Evolutionary conservation across 2,113 vertebrate genomes (phyloP).

Genomic region (Oreocharis arfaki): DNA sequence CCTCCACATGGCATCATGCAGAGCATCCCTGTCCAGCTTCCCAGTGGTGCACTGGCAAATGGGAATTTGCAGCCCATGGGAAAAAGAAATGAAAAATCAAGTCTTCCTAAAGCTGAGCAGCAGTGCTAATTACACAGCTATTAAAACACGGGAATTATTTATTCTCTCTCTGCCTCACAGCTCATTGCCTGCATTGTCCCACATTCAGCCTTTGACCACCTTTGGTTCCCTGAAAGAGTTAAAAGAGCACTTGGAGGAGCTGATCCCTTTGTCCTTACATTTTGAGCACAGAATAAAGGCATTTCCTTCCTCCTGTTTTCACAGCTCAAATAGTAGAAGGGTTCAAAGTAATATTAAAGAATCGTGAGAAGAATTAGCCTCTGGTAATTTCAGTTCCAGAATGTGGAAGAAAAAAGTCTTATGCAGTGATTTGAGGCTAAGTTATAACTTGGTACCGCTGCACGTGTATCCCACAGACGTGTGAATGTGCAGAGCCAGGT

Average conservation of each 20-base stretch:
- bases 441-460: not conserved
- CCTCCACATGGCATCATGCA: fast-evolving
- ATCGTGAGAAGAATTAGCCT: not conserved
- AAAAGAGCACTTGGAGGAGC: not conserved
- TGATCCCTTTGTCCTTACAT: not conserved
- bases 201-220: not conserved
- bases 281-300: slow-evolving; percentile 7
- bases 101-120: not conserved
- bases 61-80: not conserved
- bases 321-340: not conserved
- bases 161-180: not conserved
- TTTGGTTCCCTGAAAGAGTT: slow-evolving; percentile 3
- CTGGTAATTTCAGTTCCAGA: slow-evolving; percentile 6
- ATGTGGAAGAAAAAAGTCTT: not conserved
- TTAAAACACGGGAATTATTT: not conserved
- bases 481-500: not conserved
- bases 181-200: not conserved
- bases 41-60: not conserved
- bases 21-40: not conserved
- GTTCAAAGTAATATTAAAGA: slow-evolving; percentile 22
- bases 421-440: not conserved
- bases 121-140: not conserved
- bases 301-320: slow-evolving; percentile 27
- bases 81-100: not conserved
- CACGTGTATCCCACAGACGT: fast-evolving